A percentile compares a stretch with the other conserved stretches of the same genome.
Evolutionary conservation across 2,113 vertebrate species (phyloP).

Genomic region (Heterocephalus glaber): DNA sequence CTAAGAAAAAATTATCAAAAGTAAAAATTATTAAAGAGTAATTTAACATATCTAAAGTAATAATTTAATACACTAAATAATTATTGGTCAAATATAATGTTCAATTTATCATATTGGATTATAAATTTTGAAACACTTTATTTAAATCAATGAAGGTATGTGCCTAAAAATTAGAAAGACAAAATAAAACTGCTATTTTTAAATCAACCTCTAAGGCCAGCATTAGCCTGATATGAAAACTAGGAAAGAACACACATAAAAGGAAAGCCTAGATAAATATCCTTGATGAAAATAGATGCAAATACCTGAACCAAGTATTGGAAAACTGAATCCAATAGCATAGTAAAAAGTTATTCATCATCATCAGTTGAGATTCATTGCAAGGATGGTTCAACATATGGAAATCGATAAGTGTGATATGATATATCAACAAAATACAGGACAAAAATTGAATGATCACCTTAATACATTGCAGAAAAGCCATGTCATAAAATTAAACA

Average conservation of each 20-base stretch:
- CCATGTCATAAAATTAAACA: background rate
- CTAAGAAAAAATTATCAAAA: background rate
- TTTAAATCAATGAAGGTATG: background rate
- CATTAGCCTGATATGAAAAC: background rate
- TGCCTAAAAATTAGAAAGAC: background rate
- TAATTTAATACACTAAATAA: background rate
- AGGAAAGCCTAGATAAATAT: no score
- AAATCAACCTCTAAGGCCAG: background rate
- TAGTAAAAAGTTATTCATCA: background rate
- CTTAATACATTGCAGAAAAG: background rate
- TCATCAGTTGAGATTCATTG: background rate
- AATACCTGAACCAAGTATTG: background rate
- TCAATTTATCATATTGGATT: background rate
- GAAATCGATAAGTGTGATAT: background rate
- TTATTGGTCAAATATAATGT: background rate
- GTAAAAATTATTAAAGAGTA: background rate
- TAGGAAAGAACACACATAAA: background rate
- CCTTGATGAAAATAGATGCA: background rate
- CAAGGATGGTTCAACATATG: background rate
- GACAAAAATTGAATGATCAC: background rate
- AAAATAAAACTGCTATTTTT: background rate
- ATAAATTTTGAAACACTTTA: background rate
- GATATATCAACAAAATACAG: background rate
- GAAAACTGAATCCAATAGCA: background rate
- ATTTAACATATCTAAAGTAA: background rate